Base-by-base conservation (phyloP, 1,140 invertebrate species). In the Drosophila ercepeae region DNA sequence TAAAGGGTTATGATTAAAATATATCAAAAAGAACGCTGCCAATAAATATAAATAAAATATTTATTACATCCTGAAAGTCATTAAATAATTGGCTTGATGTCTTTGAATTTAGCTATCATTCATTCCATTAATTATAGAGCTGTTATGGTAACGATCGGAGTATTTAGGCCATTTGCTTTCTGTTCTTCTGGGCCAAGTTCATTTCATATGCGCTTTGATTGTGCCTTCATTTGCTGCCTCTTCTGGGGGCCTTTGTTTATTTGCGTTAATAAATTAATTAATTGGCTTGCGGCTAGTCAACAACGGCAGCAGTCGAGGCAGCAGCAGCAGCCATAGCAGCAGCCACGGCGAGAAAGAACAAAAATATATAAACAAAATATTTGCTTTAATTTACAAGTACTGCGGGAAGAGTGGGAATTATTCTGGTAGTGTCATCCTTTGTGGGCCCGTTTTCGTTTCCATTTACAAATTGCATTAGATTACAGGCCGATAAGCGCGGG, bases 381-480 rank as follows among this genome's bases (percentile, higher is more conserved):
- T 81, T 86, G 73, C 81, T 86, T 86, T 86, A 77, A 86, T 86
- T 86, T 88, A 65, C 74, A 78, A 78, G 78, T 67, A 61, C 0
- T n/a, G 39, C 9, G 9, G 4, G 34, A 45, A 18, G 48, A 2
- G 21, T 2, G 21, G 4, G 21, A 9, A 27, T 3, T 13, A 14
- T 32, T 36, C 14, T 46, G 48, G 44, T 29, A 39, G 51, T 58
- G 9, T 54, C 75, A 74, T 73, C 59, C 53, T 65, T 42, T 50
- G 48, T 53, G 29, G 41, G 41, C 45, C 41, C 29, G 29, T 21
- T 55, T 57, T 41, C 59, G 42, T 61, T 84, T 84, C 77, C 82
- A 86, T 82, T 86, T 86, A 86, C 82, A 86, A 86, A 86, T 88
- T 88, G 77, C 82, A 86, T 88, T 86, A 86, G 82, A 86, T 86